A percentile compares a stretch with the other conserved stretches of the same genome.
Conservation (phyloP, 2,888 invertebrate species). For the Schizaphis graminum region DNA sequence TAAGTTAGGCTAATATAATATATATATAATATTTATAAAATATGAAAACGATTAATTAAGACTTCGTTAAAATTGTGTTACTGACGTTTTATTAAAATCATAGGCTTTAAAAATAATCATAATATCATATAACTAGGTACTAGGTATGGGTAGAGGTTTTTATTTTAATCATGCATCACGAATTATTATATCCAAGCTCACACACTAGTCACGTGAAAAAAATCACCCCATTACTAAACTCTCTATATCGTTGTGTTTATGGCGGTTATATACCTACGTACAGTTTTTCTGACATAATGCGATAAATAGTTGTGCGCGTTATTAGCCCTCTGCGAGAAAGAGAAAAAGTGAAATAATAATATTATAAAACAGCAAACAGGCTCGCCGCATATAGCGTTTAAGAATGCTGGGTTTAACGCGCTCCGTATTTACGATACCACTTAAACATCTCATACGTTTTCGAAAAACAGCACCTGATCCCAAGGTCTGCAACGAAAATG, state of each 20-base stretch:
- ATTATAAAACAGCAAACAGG: neutral
- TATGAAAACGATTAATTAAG: neutral
- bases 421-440: neutral
- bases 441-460: constrained; percentile 20
- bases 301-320: neutral
- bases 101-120: too few relatives aligned
- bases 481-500: too few relatives aligned
- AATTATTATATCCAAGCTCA: neutral
- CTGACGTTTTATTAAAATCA: too few relatives aligned
- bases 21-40: neutral
- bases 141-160: neutral
- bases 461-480: neutral
- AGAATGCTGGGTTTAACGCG: neutral
- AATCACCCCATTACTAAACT: neutral
- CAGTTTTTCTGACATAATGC: neutral
- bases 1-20: too few relatives aligned
- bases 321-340: neutral
- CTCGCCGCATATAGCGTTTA: neutral
- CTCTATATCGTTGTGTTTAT: neutral
- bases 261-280: neutral
- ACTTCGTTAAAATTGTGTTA: too few relatives aligned
- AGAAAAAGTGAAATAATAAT: neutral
- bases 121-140: too few relatives aligned
- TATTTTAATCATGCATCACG: neutral
- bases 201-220: neutral